Conservation (phyloP, 2,113 vertebrate species). For the Larimichthys polyactis region DNA sequence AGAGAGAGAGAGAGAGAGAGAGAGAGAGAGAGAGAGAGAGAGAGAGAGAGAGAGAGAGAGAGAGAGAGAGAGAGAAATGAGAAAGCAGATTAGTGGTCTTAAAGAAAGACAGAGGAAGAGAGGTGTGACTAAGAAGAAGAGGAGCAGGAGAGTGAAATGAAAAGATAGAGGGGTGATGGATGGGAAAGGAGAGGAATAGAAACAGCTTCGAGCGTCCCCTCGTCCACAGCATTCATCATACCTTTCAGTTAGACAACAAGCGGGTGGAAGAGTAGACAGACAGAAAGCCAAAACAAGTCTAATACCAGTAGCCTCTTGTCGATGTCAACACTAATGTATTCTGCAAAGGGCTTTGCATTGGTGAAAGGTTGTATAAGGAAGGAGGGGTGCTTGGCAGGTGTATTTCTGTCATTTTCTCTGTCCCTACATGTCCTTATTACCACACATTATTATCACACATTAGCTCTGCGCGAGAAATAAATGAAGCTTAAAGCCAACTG, state of each 20-base stretch:
- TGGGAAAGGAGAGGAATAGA: constrained; percentile 65
- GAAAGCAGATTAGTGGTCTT: constrained; percentile 56
- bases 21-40: constrained; percentile 2
- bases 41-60: constrained; percentile 6
- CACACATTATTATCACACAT: constrained; percentile 9
- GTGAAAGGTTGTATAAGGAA: constrained; percentile 31
- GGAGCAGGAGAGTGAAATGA: constrained; percentile 57
- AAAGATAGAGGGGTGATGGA: constrained; percentile 70
- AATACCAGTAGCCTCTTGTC: constrained; percentile 56
- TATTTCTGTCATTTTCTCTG: not conserved
- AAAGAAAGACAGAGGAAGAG: constrained; percentile 52
- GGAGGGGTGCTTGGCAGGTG: constrained; percentile 9
- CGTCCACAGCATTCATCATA: constrained; percentile 71
- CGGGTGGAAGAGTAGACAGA: constrained; percentile 53
- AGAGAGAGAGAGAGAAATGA: constrained; percentile 15
- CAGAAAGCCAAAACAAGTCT: constrained; percentile 57
- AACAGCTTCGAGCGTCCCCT: constrained; percentile 66
- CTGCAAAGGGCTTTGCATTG: constrained; percentile 34
- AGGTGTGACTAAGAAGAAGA: constrained; percentile 65
- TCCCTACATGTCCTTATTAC: not conserved
- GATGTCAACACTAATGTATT: constrained; percentile 61
- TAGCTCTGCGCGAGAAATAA: not conserved
- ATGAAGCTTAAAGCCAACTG: not conserved
- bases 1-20: constrained; percentile 1
- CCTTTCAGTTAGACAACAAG: constrained; percentile 66